A percentile compares a stretch with the other conserved stretches of the same genome.
phyloP scores from a whole-genome alignment of 2,113 vertebrate species.

The Paraplagusia blochii region DNA sequence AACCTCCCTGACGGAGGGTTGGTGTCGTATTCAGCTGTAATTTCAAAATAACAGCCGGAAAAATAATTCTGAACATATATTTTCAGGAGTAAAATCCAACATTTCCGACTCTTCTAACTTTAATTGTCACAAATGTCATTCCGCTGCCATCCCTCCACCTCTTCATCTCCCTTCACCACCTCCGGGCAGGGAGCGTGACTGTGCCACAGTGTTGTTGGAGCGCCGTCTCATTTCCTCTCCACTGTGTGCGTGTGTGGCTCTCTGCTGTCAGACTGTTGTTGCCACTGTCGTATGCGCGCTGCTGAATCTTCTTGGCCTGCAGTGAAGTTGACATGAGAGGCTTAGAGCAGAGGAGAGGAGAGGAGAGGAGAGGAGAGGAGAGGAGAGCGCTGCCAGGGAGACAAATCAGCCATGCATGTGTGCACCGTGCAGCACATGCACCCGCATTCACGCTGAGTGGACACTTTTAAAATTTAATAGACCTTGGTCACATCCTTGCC shows the following conservation, averaged over 20 bases:
- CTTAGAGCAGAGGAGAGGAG: conserved; percentile 17
- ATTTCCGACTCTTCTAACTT: background rate
- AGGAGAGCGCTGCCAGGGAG: conserved; percentile 3
- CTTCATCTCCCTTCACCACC: background rate
- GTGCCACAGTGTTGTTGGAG: conserved; percentile 24
- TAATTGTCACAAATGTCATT: background rate
- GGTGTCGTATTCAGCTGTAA: too few species aligned
- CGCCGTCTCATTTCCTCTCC: conserved; percentile 34
- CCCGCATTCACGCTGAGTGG: background rate
- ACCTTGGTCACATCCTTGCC: background rate
- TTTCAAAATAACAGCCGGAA: too few species aligned
- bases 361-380: conserved; percentile 23
- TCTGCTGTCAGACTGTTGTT: conserved; percentile 30
- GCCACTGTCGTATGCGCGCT: conserved; percentile 31
- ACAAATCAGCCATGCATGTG: conserved; percentile 19
- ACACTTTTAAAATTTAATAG: conserved; percentile 17
- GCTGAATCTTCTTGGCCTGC: conserved; percentile 17
- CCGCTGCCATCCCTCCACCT: background rate
- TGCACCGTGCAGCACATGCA: conserved; percentile 13
- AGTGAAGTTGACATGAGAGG: conserved; percentile 41
- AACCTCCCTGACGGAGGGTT: too few species aligned
- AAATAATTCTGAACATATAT: background rate
- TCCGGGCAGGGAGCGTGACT: background rate
- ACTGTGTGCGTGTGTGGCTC: conserved; percentile 2
- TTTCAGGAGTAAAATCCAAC: background rate